A percentile compares a stretch with the other conserved stretches of the same genome.
Conservation (phyloP, 2,888 invertebrate genomes). For the Dusona sp. region DNA sequence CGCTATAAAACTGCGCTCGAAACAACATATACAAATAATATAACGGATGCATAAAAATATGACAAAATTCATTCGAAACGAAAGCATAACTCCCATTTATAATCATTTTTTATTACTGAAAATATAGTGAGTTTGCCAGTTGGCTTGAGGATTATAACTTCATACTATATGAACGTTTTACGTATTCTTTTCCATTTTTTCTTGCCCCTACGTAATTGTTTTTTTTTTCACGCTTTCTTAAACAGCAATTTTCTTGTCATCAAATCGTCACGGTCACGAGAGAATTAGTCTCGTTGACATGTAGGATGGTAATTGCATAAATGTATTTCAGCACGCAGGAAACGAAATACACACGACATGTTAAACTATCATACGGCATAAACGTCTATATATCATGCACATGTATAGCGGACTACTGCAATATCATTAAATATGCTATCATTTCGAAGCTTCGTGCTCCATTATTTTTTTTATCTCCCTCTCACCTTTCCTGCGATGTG, state of each 20-base stretch:
- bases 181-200: background rate
- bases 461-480: slow-evolving; percentile 57
- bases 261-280: slow-evolving; percentile 38
- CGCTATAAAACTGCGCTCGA: no score
- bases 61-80: no score
- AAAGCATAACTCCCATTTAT: no score
- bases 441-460: slow-evolving; percentile 58
- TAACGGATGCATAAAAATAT: no score
- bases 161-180: background rate
- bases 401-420: background rate
- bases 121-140: background rate
- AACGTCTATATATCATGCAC: slow-evolving; percentile 1
- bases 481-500: slow-evolving; percentile 38
- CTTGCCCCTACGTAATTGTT: background rate
- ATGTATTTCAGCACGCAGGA: slow-evolving; percentile 47
- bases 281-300: slow-evolving; percentile 39
- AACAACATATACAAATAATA: no score
- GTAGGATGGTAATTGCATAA: slow-evolving; percentile 43
- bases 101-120: background rate
- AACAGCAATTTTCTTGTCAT: slow-evolving; percentile 55
- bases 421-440: slow-evolving; percentile 17
- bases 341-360: slow-evolving; percentile 24
- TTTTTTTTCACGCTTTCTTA: slow-evolving; percentile 4
- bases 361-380: background rate
- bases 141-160: background rate